A percentile compares a stretch with the other conserved stretches of the same genome.
phyloP scores from a whole-genome alignment of 2,797 vertebrate genomes.

The Setipinna tenuifilis region DNA sequence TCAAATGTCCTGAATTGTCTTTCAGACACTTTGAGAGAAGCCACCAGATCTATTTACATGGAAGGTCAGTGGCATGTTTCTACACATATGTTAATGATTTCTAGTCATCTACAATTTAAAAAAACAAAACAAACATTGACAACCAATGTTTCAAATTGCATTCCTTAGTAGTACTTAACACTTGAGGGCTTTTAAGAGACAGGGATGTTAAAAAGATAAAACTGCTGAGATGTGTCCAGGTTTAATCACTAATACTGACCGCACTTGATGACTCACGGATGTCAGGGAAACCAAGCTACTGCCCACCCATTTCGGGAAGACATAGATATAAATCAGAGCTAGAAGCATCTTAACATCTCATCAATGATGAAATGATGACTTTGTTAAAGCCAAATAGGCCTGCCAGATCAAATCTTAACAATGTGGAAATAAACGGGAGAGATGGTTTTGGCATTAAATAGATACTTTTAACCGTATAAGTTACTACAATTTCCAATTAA shows the following conservation, averaged over 20 bases:
- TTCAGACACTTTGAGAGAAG: background rate
- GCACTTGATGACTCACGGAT: constrained; percentile 63
- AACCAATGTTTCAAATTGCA: background rate
- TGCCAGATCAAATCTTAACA: background rate
- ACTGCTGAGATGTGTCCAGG: background rate
- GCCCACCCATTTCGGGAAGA: constrained; percentile 45
- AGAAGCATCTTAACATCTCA: background rate
- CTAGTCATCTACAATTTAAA: background rate
- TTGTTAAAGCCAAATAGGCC: background rate
- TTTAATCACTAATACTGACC: background rate
- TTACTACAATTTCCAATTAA: too few relatives aligned
- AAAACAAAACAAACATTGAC: background rate
- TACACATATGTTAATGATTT: background rate
- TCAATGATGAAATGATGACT: background rate
- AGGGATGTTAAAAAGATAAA: background rate
- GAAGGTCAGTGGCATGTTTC: background rate
- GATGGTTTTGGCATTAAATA: too few relatives aligned
- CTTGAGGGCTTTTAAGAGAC: background rate
- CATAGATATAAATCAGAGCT: constrained; percentile 46
- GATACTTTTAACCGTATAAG: too few relatives aligned
- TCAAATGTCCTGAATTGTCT: background rate
- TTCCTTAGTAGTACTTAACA: background rate
- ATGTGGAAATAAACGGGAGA: background rate
- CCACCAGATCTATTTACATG: background rate
- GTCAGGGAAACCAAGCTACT: constrained; percentile 52